These are phyloP conservation scores for Eudemis profundana DNA, from an alignment of 2,888 invertebrate species.

Conservation along the genomic window DNA sequence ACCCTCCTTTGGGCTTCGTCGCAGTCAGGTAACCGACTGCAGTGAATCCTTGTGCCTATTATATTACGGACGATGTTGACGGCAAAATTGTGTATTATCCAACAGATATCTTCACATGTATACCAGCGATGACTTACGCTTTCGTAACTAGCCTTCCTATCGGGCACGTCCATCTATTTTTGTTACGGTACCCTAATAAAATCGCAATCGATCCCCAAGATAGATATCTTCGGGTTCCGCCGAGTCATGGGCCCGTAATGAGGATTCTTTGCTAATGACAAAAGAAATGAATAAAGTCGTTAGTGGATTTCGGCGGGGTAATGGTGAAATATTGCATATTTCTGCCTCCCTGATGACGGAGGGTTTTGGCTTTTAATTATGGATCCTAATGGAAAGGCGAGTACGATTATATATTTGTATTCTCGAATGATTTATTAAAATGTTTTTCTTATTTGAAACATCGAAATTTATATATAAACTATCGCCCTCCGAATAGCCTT, in stretches of 20 bases:
- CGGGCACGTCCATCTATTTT: constrained; percentile 43
- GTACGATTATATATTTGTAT: too few relatives aligned
- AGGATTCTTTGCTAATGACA: constrained; percentile 43
- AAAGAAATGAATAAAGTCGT: constrained; percentile 43
- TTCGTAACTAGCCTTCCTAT: constrained; percentile 31
- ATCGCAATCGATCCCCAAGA: constrained; percentile 39
- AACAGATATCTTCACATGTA: neutral
- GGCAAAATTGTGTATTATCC: too few relatives aligned
- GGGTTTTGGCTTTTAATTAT: constrained; percentile 15
- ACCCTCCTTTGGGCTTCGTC: too few relatives aligned
- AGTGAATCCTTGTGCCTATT: too few relatives aligned
- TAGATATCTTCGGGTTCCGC: constrained; percentile 36
- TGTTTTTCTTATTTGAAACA: too few relatives aligned
- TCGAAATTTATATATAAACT: too few relatives aligned
- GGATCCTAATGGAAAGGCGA: neutral
- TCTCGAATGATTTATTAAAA: too few relatives aligned
- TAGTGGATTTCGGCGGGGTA: constrained; percentile 29
- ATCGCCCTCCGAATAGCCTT: too few relatives aligned
- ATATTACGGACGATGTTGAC: too few relatives aligned
- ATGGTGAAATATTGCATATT: constrained; percentile 41
- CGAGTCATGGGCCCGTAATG: constrained; percentile 36
- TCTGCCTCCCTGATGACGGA: constrained; percentile 9
- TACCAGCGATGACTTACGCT: constrained; percentile 34
- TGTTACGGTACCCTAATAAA: constrained; percentile 43
- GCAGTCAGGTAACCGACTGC: too few relatives aligned